Evolutionary conservation across 2,113 vertebrate genomes (phyloP).

Genomic region (Lamprotornis superbus): DNA sequence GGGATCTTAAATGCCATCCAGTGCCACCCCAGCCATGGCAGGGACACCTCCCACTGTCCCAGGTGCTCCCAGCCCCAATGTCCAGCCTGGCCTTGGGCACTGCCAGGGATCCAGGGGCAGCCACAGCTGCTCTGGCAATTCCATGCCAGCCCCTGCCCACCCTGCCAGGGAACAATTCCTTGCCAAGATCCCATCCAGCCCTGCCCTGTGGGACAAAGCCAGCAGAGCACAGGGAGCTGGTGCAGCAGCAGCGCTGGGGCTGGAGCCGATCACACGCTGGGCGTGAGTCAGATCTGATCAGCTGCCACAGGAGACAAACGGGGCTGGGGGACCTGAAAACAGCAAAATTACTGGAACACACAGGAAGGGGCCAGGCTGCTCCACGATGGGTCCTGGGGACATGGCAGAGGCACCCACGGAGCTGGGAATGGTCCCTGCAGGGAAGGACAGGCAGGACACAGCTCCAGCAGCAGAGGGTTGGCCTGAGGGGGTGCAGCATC

Average conservation of each 20-base stretch:
- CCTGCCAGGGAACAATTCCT: neutral
- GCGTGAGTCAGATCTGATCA: neutral
- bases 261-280: neutral
- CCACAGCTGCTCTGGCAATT: neutral
- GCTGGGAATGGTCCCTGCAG: neutral
- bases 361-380: neutral
- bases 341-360: neutral
- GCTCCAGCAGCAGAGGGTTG: accelerated
- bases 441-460: accelerated
- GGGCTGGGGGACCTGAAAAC: accelerated
- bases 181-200: accelerated
- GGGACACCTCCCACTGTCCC: neutral
- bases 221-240: neutral
- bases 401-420: accelerated
- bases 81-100: neutral
- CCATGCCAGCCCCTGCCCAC: neutral
- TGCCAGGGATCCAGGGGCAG: neutral
- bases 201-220: accelerated
- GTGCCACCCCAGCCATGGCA: neutral
- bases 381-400: accelerated
- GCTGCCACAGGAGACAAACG: neutral
- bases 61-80: neutral
- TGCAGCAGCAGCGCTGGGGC: neutral
- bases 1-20: accelerated
- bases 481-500: neutral